Base-by-base conservation (phyloP, 2,888 invertebrate genomes). In the Agonopterix heracliana region DNA sequence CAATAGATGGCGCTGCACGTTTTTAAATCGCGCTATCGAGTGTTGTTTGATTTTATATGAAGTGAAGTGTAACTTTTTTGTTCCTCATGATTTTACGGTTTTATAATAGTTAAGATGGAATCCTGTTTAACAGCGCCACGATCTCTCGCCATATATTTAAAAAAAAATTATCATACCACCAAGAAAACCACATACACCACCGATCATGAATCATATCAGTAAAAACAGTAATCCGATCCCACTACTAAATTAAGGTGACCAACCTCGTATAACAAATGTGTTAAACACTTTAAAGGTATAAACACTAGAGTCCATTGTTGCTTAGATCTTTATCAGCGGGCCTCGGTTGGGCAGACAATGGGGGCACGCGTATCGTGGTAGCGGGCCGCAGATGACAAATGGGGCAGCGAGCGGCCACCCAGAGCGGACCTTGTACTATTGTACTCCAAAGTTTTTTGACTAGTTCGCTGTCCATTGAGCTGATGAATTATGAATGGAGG, bases 341-440 rank as follows among this genome's bases (percentile, higher is more conserved):
- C 7, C 26, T 26, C 26, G 26, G 26, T 26, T 26, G 26, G 1
- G 26, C 26, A 65, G 64, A 78, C 73, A 77, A 74, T 74, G 70
- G 73, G 51, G 17, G 12, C 41, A 34, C 61, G 79, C 81, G 83
- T 83, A 83, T 76, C 77, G 74, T 75, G 78, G 82, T 81, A 81
- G 81, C 79, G 68, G 70, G 54, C 64, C 56, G 64, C 61, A 65
- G 56, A 58, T 81, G 85, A 85, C 84, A 81, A 85, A 85, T 84
- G 81, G 68, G 67, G 54, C 51, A 53, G 52, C 57, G 26, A 54
- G 50, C 55, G 54, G 68, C 83, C 83, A 83, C 84, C 85, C 85
- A 82, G 64, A 58, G 67, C 7, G 47, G 9, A 34, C 14, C 13
- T 13, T 42, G 13, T 42, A 42, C 17, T 13, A 17, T n/a, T 13